A percentile compares a stretch with the other conserved stretches of the same genome.
These are phyloP conservation scores for Drosophila pandora DNA, from an alignment of 1,140 invertebrate genomes.

Conservation along the genomic window DNA sequence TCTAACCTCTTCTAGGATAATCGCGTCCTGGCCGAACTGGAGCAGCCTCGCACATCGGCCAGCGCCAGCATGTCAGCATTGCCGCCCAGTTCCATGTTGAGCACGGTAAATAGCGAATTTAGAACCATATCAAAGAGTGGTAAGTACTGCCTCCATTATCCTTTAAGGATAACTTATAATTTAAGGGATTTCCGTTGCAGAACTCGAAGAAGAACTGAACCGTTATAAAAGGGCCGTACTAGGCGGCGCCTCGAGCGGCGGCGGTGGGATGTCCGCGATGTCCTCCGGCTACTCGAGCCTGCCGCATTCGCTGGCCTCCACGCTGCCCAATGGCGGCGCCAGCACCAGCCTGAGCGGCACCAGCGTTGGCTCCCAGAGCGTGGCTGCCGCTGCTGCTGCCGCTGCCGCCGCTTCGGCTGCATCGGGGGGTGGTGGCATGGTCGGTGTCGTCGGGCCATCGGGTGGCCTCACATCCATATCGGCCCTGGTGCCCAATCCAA, in stretches of 20 bases:
- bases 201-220: slow-evolving; percentile 83
- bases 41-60: slow-evolving; percentile 88
- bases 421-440: slow-evolving; percentile 4
- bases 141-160: slow-evolving; percentile 28
- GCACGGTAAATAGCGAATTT: slow-evolving; percentile 81
- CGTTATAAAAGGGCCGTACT: slow-evolving; percentile 80
- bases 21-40: slow-evolving; percentile 94
- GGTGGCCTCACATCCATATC: slow-evolving; percentile 77
- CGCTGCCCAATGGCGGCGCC: slow-evolving; percentile 68
- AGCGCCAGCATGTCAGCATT: slow-evolving; percentile 75
- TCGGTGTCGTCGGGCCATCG: not conserved
- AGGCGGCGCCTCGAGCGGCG: slow-evolving; percentile 66
- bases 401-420: slow-evolving; percentile 21
- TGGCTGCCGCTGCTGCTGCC: slow-evolving; percentile 41
- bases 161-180: not conserved
- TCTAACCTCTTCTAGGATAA: slow-evolving; percentile 84
- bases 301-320: slow-evolving; percentile 71
- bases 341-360: slow-evolving; percentile 70
- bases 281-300: slow-evolving; percentile 76
- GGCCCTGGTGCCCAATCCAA: slow-evolving; percentile 80
- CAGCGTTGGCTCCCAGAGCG: slow-evolving; percentile 69
- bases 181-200: slow-evolving; percentile 30
- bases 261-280: slow-evolving; percentile 56
- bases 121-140: slow-evolving; percentile 84
- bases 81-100: slow-evolving; percentile 83